Evolutionary conservation across 1,140 invertebrate species (phyloP), one percentile per base, ranked within the genome.

Genomic region (Anoplophora glabripennis): DNA sequence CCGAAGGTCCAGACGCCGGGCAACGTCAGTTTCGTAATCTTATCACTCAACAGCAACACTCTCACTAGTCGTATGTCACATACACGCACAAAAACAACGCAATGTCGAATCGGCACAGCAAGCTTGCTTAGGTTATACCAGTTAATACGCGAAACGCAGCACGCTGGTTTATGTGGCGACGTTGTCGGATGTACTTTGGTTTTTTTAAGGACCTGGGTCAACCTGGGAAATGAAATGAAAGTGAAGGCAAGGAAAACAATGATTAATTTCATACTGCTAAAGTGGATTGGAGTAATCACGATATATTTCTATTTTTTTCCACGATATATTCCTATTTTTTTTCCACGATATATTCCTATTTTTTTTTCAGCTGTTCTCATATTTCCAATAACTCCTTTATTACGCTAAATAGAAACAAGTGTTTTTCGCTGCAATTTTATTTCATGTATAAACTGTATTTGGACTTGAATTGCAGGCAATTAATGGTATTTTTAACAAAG

Each of bases 121-220:
- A 49, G 17, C 12, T 48, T 33, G 46, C 28, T 34, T 38, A 40
- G 14, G 21, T 52, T 52, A 35, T 18, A 37, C 28, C 8, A 38
- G 49, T 52, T 11, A 7, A 37, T 52, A 52, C 49, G 49, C 49
- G 21, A 52, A 52, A 52, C 49, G 49, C 37, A 52, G 49, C 49
- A 52, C 49, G 49, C 49, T 52, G 36, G 47, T 35, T 49, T 14
- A 12, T 12, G 28, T 7, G 10, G 36, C 49, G 49, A n/a, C 15
- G 49, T 52, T 52, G 49, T 18, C 49, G 11, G 35, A 18, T 38
- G 7, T 38, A 38, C 7, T 11, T 5, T 7, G 4, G 17, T 15
- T 4, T 52, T 51, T 52, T 35, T 35, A 8, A 17, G 15, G n/a
- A 17, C 14, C 4, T 42, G 17, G 8, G 3, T 5, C 40, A n/a